Percentiles rank a stretch among this genome's conserved stretches.
Evolutionary conservation across 2,797 vertebrate species (phyloP).

Genomic region (Dromococcyx pavoninus): DNA sequence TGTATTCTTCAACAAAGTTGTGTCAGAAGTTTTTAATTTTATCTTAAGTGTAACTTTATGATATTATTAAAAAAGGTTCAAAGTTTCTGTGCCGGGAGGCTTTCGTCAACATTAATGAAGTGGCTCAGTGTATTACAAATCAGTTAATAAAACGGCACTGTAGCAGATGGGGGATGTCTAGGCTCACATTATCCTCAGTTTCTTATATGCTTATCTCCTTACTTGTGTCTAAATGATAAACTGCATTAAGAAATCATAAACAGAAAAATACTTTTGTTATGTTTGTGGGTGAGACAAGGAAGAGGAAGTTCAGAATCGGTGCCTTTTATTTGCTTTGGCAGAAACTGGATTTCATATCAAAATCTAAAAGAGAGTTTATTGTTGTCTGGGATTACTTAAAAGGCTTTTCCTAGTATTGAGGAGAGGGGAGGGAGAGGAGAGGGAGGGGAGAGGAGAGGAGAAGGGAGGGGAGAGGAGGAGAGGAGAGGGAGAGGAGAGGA

Average conservation of each 20-base stretch:
- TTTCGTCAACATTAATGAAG: background rate
- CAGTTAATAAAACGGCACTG: conserved; percentile 29
- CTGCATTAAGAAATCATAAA: conserved; percentile 22
- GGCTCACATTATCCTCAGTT: conserved; percentile 48
- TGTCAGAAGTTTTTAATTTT: background rate
- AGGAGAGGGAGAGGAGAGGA: no score
- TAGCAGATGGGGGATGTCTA: conserved; percentile 53
- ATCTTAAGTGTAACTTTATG: background rate
- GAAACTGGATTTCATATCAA: background rate
- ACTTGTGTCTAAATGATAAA: conserved; percentile 14
- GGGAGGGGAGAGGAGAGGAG: no score
- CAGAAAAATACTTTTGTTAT: conserved; percentile 3
- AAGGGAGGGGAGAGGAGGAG: no score
- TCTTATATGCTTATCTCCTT: conserved; percentile 53
- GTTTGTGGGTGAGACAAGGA: background rate
- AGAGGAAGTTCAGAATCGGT: conserved; percentile 5
- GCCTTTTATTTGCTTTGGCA: background rate
- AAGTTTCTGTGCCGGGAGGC: background rate
- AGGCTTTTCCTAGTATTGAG: background rate
- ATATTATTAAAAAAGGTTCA: background rate
- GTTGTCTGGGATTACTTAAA: background rate
- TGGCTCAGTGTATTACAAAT: background rate
- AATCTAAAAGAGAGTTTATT: background rate
- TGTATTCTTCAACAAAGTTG: background rate
- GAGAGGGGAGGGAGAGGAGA: no score